Percentiles rank a stretch among this genome's conserved stretches.
phyloP scores from a whole-genome alignment of 2,113 vertebrate genomes.

The Cynopterus brachyotis region DNA sequence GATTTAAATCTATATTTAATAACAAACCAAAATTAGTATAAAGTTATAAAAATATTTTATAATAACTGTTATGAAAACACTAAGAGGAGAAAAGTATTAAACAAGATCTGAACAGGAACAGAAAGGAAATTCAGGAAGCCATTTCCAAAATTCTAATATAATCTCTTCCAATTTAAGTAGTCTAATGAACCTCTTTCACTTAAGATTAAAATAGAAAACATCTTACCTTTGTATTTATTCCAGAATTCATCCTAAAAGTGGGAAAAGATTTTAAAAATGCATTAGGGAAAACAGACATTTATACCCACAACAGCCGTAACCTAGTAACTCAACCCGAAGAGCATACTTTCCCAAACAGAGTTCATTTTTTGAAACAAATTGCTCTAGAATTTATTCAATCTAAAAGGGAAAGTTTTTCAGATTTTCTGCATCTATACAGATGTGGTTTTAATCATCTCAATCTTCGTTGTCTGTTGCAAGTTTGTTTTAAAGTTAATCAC shows the following conservation, averaged over 20 bases:
- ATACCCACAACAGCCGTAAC: not conserved
- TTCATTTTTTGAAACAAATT: not conserved
- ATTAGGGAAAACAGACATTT: conserved; percentile 21
- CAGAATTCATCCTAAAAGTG: conserved; percentile 91
- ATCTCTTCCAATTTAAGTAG: not conserved
- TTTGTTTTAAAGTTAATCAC: not conserved
- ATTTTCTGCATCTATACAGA: not conserved
- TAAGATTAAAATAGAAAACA: not conserved
- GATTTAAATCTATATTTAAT: not conserved
- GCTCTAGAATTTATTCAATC: not conserved
- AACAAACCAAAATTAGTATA: not conserved
- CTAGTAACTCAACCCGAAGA: not conserved
- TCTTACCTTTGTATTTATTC: conserved; percentile 91
- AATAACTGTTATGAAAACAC: not conserved
- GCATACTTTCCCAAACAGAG: not conserved
- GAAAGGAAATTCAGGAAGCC: not conserved
- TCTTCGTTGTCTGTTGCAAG: not conserved
- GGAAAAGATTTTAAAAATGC: conserved; percentile 52
- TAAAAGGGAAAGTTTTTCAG: not conserved
- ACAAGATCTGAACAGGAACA: not conserved
- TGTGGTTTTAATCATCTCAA: not conserved
- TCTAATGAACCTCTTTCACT: not conserved
- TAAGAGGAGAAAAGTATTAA: not conserved
- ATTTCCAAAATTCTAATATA: not conserved
- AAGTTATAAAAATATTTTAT: not conserved